A percentile compares a stretch with the other conserved stretches of the same genome.
phyloP scores from a whole-genome alignment of 2,888 invertebrate species.

The Cantharis nigra region DNA sequence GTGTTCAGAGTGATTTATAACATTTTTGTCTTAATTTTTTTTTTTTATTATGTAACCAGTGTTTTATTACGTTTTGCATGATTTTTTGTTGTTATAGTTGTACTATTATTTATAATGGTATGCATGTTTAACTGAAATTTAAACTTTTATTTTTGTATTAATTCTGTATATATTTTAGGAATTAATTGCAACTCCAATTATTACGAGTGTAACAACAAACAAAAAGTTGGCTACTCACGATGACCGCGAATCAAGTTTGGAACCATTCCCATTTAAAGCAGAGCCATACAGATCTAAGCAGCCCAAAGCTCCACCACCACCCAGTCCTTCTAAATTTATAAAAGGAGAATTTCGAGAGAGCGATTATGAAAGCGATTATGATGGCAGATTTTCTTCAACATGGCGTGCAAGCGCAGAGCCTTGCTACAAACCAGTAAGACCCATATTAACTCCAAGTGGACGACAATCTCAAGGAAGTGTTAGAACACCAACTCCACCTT shows the following conservation, averaged over 20 bases:
- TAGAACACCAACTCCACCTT: conserved; percentile 62
- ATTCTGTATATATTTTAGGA: conserved; percentile 55
- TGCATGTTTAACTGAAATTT: not conserved
- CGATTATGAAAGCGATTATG: conserved; percentile 75
- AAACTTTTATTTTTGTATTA: not conserved
- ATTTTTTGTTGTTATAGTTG: conserved; percentile 49
- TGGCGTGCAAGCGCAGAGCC: conserved; percentile 65
- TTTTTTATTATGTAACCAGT: not conserved
- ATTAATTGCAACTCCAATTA: conserved; percentile 58
- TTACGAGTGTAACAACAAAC: conserved; percentile 56
- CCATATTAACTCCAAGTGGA: conserved; percentile 60
- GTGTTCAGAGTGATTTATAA: conserved; percentile 9
- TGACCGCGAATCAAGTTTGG: conserved; percentile 51
- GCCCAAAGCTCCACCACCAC: conserved; percentile 58
- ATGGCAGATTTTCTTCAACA: conserved; percentile 64
- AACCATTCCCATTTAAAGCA: conserved; percentile 57
- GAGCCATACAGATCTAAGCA: conserved; percentile 50
- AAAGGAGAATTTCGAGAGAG: conserved; percentile 69
- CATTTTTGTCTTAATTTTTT: not conserved
- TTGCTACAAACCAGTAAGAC: conserved; percentile 64
- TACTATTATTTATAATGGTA: conserved; percentile 49
- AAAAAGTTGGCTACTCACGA: conserved; percentile 49
- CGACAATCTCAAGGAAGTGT: conserved; percentile 55
- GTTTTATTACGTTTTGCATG: not conserved
- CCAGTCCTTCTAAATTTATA: conserved; percentile 69